Evolutionary conservation across 2,113 vertebrate genomes (phyloP).

Genomic region (Cyanoliseus patagonus): DNA sequence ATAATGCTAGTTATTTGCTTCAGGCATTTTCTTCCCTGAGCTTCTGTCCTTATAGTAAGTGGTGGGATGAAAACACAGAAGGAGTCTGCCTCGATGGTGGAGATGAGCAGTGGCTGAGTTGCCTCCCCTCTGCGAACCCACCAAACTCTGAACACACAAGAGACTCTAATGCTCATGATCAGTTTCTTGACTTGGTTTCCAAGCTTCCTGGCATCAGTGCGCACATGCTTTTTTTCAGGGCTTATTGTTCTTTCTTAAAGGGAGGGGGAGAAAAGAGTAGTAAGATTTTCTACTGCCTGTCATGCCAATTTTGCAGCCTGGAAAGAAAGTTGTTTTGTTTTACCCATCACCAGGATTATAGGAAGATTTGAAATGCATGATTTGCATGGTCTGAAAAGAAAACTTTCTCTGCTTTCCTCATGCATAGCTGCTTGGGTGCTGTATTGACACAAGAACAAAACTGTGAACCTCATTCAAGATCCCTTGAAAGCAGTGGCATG

Average conservation of each 20-base stretch:
- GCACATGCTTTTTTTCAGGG: background rate
- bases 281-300: background rate
- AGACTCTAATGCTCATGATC: background rate
- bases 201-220: background rate
- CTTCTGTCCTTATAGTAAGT: background rate
- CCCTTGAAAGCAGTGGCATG: background rate
- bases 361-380: background rate
- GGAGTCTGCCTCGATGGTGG: background rate
- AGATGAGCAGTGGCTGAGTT: background rate
- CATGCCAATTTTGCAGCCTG: background rate
- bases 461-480: background rate
- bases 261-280: background rate
- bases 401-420: background rate
- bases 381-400: background rate
- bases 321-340: background rate
- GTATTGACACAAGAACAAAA: background rate
- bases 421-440: background rate
- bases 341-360: background rate
- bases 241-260: background rate
- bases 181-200: background rate
- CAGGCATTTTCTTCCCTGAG: background rate
- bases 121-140: background rate
- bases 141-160: background rate
- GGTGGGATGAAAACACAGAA: conserved; percentile 1
- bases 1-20: background rate